A percentile compares a stretch with the other conserved stretches of the same genome.
Evolutionary conservation across 2,888 invertebrate genomes (phyloP).

Genomic region (Patella ulyssiponensis): DNA sequence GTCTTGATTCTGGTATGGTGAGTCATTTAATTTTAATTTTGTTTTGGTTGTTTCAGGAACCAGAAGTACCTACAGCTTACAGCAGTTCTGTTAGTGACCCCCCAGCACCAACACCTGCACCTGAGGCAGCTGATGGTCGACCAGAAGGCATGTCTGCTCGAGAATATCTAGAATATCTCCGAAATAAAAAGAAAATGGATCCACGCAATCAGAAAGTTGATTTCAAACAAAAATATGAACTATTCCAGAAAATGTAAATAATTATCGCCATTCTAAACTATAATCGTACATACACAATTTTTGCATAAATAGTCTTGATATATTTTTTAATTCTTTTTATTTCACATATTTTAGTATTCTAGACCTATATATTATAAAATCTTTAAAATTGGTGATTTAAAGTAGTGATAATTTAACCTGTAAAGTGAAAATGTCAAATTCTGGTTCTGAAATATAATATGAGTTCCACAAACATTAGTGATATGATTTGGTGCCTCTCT

Average conservation of each 20-base stretch:
- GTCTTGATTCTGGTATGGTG: not conserved
- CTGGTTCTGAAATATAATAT: no score
- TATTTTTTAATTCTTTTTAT: no score
- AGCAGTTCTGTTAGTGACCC: not conserved
- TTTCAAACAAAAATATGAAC: constrained; percentile 38
- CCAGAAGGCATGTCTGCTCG: constrained; percentile 48
- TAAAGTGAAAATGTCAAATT: no score
- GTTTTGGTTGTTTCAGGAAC: not conserved
- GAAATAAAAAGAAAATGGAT: constrained; percentile 51
- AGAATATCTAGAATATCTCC: constrained; percentile 57
- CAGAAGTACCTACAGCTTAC: not conserved
- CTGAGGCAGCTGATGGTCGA: not conserved
- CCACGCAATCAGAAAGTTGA: constrained; percentile 41
- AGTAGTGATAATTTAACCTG: no score
- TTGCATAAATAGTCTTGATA: no score
- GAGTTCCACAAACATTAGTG: no score
- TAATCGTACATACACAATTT: no score
- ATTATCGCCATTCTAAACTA: no score
- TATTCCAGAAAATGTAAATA: constrained; percentile 40
- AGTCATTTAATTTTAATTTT: not conserved
- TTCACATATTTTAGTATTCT: no score
- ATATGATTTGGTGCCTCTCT: no score
- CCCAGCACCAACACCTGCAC: not conserved
- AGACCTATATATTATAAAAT: no score
- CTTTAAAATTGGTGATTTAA: no score